Conservation (phyloP, 2,888 invertebrate genomes). For the Ormyrus rosae region DNA sequence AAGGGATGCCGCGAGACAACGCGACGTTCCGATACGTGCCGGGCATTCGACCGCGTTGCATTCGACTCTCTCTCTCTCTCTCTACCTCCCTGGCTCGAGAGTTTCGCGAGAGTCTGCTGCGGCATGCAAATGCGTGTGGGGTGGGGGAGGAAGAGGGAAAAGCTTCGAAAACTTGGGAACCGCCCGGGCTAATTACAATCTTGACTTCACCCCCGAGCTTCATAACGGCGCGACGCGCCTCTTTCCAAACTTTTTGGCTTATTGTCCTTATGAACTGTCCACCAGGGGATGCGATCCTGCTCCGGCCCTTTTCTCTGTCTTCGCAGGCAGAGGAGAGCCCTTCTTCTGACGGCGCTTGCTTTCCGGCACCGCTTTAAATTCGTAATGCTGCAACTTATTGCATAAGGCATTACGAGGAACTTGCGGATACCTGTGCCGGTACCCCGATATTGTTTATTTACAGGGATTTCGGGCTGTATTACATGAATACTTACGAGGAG, state of each 20-base stretch:
- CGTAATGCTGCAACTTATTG: conserved; percentile 14
- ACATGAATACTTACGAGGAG: too few species aligned
- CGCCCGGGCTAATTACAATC: conserved; percentile 73
- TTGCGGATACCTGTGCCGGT: too few species aligned
- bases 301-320: conserved; percentile 6
- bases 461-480: background rate
- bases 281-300: conserved; percentile 64
- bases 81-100: conserved; percentile 21
- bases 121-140: conserved; percentile 67
- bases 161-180: conserved; percentile 71
- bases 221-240: conserved; percentile 69
- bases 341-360: background rate
- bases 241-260: conserved; percentile 72
- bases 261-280: conserved; percentile 74
- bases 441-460: background rate
- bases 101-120: conserved; percentile 12
- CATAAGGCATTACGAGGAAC: background rate
- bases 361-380: background rate
- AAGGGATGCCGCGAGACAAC: conserved; percentile 56
- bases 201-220: conserved; percentile 74
- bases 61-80: conserved; percentile 43
- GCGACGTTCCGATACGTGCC: conserved; percentile 72
- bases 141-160: conserved; percentile 49
- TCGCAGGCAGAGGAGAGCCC: background rate
- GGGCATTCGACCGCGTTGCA: conserved; percentile 60